Evolutionary conservation across 1,140 invertebrate genomes (phyloP).

Genomic region (Leptestheria dahalacensis): DNA sequence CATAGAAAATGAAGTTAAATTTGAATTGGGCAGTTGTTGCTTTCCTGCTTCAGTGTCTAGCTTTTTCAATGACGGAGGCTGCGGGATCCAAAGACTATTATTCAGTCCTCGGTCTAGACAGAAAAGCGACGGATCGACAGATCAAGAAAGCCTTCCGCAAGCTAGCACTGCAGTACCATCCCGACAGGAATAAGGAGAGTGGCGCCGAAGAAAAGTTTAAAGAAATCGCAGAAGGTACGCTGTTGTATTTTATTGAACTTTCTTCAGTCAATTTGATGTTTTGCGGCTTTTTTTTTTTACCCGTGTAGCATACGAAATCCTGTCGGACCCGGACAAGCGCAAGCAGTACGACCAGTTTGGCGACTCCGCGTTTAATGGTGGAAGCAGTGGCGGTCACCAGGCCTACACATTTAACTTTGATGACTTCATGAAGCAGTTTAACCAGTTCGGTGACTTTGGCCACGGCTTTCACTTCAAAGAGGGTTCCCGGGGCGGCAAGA

Average conservation of each 20-base stretch:
- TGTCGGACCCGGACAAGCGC: constrained; percentile 27
- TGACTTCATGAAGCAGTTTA: constrained; percentile 26
- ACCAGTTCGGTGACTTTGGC: constrained; percentile 13
- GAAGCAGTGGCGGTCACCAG: constrained; percentile 13
- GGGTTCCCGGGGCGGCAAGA: neutral
- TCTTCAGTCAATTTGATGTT: no score
- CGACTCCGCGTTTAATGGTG: constrained; percentile 17
- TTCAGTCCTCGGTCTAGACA: constrained; percentile 28
- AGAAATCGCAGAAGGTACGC: constrained; percentile 30
- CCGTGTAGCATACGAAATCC: constrained; percentile 28
- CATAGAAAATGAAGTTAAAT: no score
- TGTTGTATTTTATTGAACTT: neutral
- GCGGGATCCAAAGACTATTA: constrained; percentile 26
- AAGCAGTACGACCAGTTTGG: constrained; percentile 28
- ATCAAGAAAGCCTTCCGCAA: constrained; percentile 41
- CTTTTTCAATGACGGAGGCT: no score
- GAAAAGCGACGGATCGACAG: constrained; percentile 27
- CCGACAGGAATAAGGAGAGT: constrained; percentile 31
- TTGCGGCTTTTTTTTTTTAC: neutral
- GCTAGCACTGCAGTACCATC: constrained; percentile 35
- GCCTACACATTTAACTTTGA: constrained; percentile 24
- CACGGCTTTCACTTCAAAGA: neutral
- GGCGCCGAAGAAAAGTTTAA: constrained; percentile 30
- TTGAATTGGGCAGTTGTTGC: no score
- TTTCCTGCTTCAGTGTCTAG: no score